phyloP scores from a whole-genome alignment of 2,888 invertebrate genomes.

The Drosophila setosimentum region DNA sequence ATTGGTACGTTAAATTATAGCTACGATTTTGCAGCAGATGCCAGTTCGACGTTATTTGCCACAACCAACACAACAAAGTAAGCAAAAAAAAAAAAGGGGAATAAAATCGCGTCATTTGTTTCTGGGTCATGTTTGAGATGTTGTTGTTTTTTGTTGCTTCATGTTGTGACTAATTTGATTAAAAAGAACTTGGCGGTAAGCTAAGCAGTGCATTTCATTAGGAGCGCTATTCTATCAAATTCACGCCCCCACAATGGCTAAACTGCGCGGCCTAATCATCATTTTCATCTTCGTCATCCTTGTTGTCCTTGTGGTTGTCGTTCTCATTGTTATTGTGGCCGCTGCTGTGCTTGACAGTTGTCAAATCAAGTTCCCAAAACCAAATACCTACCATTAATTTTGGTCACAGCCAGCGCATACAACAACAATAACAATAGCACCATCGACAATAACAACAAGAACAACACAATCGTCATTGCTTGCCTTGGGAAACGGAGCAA shows the following conservation, averaged over 20 bases:
- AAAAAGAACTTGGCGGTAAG: slow-evolving; percentile 44
- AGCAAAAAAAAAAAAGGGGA: neutral
- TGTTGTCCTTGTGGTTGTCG: slow-evolving; percentile 7
- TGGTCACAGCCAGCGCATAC: slow-evolving; percentile 20
- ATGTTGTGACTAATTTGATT: slow-evolving; percentile 49
- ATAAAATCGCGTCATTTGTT: slow-evolving; percentile 15
- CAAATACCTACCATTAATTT: slow-evolving; percentile 53
- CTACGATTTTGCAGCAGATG: slow-evolving; percentile 1
- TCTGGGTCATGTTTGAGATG: slow-evolving; percentile 17
- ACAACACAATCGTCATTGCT: slow-evolving; percentile 18
- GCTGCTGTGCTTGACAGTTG: slow-evolving; percentile 45
- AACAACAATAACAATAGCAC: slow-evolving; percentile 10
- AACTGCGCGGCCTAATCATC: slow-evolving; percentile 22
- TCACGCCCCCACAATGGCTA: slow-evolving; percentile 40
- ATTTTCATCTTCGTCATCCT: slow-evolving; percentile 34
- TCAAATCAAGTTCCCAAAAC: slow-evolving; percentile 51
- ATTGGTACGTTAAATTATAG: neutral
- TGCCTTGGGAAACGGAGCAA: slow-evolving; percentile 55
- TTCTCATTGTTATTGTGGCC: neutral
- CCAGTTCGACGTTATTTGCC: neutral
- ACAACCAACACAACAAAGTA: too few relatives aligned
- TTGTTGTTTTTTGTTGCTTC: slow-evolving; percentile 14
- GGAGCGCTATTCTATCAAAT: slow-evolving; percentile 42
- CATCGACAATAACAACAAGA: too few relatives aligned
- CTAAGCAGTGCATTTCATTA: slow-evolving; percentile 42